A percentile compares a stretch with the other conserved stretches of the same genome.
phyloP scores from a whole-genome alignment of 2,888 invertebrate species.

The Itoplectis maculator region DNA sequence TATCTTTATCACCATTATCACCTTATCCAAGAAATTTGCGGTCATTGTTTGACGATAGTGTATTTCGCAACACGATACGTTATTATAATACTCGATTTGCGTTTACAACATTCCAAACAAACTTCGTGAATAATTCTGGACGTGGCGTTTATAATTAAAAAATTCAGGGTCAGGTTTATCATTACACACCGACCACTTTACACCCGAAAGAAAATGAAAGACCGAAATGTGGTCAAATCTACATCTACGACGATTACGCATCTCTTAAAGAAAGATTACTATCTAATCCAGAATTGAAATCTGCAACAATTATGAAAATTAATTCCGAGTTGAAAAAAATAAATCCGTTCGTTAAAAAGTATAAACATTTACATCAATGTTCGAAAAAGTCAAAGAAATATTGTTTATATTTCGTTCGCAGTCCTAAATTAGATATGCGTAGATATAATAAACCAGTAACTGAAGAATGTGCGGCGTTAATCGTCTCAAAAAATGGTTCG shows the following conservation, averaged over 20 bases:
- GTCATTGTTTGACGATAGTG: background rate
- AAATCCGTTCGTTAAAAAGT: constrained; percentile 21
- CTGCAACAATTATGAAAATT: background rate
- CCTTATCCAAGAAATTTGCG: background rate
- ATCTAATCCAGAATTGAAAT: background rate
- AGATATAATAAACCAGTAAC: constrained; percentile 6
- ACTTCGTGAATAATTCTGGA: constrained; percentile 5
- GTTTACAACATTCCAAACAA: constrained; percentile 12
- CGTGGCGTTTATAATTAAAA: constrained; percentile 4
- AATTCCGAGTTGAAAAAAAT: constrained; percentile 21
- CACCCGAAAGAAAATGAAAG: constrained; percentile 15
- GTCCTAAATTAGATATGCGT: constrained; percentile 5
- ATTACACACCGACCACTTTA: constrained; percentile 10
- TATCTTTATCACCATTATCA: background rate
- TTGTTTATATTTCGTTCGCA: constrained; percentile 5
- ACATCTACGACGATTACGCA: constrained; percentile 12
- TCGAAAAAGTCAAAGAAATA: background rate
- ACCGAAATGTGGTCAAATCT: constrained; percentile 17
- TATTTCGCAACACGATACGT: constrained; percentile 2
- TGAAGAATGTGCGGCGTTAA: constrained; percentile 5
- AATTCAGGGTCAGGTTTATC: constrained; percentile 16
- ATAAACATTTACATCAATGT: constrained; percentile 15
- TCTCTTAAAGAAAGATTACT: constrained; percentile 12
- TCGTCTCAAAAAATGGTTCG: background rate
- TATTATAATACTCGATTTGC: constrained; percentile 20